phyloP scores from a whole-genome alignment of 2,797 vertebrate species.

The Cyprinodon diabolis region DNA sequence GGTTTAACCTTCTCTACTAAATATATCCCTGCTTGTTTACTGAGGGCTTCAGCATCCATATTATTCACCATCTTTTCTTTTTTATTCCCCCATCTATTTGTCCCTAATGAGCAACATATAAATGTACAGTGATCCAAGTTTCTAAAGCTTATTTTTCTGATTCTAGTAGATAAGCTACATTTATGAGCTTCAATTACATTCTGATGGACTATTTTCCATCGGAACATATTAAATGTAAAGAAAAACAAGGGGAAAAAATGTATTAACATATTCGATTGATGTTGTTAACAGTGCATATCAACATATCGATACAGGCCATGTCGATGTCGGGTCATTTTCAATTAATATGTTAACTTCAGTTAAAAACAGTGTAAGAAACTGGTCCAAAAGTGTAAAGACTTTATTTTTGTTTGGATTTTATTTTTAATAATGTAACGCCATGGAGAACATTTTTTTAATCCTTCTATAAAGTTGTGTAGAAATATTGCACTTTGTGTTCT shows the following conservation, averaged over 20 bases:
- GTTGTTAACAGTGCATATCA: neutral
- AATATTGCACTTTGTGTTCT: neutral
- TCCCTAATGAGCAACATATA: no score
- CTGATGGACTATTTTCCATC: no score
- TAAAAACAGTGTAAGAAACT: neutral
- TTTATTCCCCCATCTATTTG: no score
- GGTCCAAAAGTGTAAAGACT: no score
- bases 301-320: neutral
- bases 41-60: neutral
- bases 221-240: no score
- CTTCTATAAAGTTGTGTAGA: neutral
- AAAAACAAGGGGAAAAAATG: neutral
- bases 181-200: no score
- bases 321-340: neutral
- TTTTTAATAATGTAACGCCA: neutral
- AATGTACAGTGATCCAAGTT: no score
- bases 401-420: neutral
- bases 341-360: neutral
- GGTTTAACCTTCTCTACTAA: neutral
- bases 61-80: no score
- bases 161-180: no score
- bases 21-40: neutral
- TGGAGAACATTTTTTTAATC: neutral
- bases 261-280: neutral
- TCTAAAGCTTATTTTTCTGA: no score